phyloP scores from a whole-genome alignment of 1,140 invertebrate genomes.

The Drosophila albomicans region DNA sequence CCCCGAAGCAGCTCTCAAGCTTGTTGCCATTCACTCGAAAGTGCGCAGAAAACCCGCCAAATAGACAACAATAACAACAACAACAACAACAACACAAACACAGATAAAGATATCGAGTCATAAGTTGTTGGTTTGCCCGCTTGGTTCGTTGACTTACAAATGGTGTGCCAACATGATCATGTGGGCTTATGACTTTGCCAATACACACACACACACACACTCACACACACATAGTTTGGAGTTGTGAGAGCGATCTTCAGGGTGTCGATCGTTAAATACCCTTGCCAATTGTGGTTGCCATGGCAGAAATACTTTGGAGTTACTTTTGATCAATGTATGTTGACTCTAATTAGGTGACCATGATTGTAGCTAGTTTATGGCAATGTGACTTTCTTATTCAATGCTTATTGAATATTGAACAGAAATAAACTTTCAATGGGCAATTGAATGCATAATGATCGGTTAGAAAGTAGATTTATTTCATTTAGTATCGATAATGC shows the following conservation, averaged over 20 bases:
- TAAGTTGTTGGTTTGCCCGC: slow-evolving; percentile 33
- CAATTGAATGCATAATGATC: too few species aligned
- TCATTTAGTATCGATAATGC: too few species aligned
- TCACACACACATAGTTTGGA: too few species aligned
- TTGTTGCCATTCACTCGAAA: slow-evolving; percentile 57
- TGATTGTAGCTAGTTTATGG: too few species aligned
- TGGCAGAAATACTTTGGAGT: too few species aligned
- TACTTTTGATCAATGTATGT: too few species aligned
- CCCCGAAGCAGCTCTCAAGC: slow-evolving; percentile 7
- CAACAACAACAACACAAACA: not conserved
- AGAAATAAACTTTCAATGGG: too few species aligned
- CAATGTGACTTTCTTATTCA: too few species aligned
- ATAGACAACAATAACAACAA: slow-evolving; percentile 5
- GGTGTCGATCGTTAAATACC: slow-evolving; percentile 5
- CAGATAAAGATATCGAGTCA: slow-evolving; percentile 37
- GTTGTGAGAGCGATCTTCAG: not conserved
- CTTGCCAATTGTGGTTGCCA: not conserved
- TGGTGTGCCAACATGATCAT: slow-evolving; percentile 21
- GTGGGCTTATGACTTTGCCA: slow-evolving; percentile 27
- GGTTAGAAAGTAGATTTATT: too few species aligned
- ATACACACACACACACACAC: slow-evolving; percentile 1
- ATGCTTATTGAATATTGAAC: too few species aligned
- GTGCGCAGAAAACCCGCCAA: slow-evolving; percentile 46
- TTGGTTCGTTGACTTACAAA: slow-evolving; percentile 79
- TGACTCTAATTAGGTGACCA: too few species aligned